Base-by-base conservation (phyloP, 2,113 vertebrate species). In the Rissa tridactyla region DNA sequence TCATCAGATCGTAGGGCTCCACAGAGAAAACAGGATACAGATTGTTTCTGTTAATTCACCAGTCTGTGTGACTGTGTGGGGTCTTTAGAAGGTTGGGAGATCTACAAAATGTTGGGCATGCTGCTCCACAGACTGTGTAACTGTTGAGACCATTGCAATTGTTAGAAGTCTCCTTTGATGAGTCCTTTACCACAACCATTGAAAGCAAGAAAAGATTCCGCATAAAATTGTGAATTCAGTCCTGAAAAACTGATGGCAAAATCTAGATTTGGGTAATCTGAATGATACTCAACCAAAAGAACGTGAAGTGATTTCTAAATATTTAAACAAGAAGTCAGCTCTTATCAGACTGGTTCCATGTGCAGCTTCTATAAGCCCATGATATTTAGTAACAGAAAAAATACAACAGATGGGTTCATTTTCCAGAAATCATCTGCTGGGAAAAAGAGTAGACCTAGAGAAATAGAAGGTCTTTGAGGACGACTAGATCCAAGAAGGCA, bases 1-100 rank as follows among this genome's bases (percentile, higher is more conserved):
- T 70, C 62, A 22, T 26, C 47, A 65, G 16, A 32, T 62, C 0
- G 0, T 26, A 71, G 15, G 20, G 38, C 20, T 47, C 40, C 70
- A 62, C 23, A 49, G 38, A 55, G n/a, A 51, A 72, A 72, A 88
- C 8, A 55, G 11, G 17, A 30, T 49, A 44, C 26, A 15, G 22
- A n/a, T 72, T 71, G 22, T 46, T 94, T 62, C 68, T 81, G 22
- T 13, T 71, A 36, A 32, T 58, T 88, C 14, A 30, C 7, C 8
- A 49, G 18, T 66, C 21, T 1, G 0, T 20, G 12, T 83, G 34
- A 30, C 40, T 38, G 4, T 30, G 19, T 66, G 55, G 6, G 10
- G 10, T 83, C 18, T 81, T 77, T 8, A 61, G 54, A 65, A 80
- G 17, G 18, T 6, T 79, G 14, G 32, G n/a, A 75, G 73, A 71